Evolutionary conservation across 2,888 invertebrate genomes (phyloP), one percentile per base, ranked within the genome.

Genomic region (Pilophorus perplexus): DNA sequence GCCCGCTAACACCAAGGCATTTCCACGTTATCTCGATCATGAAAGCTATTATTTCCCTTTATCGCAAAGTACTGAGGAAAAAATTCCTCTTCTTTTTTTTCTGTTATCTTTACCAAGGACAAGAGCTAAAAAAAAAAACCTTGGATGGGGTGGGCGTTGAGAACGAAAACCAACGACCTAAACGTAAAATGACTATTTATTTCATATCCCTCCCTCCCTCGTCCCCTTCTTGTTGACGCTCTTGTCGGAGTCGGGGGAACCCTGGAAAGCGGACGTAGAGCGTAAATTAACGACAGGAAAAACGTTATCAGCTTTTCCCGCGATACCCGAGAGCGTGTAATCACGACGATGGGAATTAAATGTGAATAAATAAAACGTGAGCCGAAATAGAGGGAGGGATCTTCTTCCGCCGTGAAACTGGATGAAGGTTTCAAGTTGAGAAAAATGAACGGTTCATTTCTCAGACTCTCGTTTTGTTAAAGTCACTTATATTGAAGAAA

Each of bases 21-120:
- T 55, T 33, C 55, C 38, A 12, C 55, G 55, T 38, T 55, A 55
- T 55, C 55, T 18, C 38, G 55, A 55, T 55, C 55, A 55, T 55
- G 55, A 55, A 55, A 55, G 55, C 55, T 55, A 55, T 55, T 18
- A 55, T 55, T 55, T 38, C 27, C 38, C 16, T 55, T 38, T 55
- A 38, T 55, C 55, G 38, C 38, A 20, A n/a, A 52, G 14, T 12
- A 52, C 5, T 12, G 2, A 18, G 44, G 52, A 28, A n/a, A 48
- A 48, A 50, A 50, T 27, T 3, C 28, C 20, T 14, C 20, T 52
- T 50, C 23, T 14, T 44, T 20, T 44, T 44, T 50, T 50, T 50
- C 2, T 54, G 10, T 55, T 55, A 55, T 52, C 52, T 52, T 52
- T 28, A 28, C 28, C 28, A 18, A 18, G 14, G 10, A 18, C n/a